Evolutionary conservation across 2,888 invertebrate species (phyloP).

Genomic region (Spatulosminthurus flaviceps): DNA sequence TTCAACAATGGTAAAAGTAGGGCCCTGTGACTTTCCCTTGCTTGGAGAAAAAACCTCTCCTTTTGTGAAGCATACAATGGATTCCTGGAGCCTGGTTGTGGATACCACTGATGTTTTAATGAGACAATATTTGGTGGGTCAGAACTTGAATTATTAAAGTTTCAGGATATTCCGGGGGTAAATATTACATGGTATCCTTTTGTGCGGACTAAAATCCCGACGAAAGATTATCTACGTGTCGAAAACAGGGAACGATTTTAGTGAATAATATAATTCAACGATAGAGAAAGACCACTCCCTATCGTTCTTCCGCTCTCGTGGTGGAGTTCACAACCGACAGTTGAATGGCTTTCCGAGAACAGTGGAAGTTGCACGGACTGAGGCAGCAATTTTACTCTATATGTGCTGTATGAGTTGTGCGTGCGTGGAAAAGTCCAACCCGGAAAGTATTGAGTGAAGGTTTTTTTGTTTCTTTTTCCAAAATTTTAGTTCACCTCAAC

Average conservation of each 20-base stretch:
- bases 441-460: neutral
- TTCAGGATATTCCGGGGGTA: neutral
- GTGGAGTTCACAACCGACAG: slow-evolving; percentile 30
- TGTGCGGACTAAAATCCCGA: slow-evolving; percentile 2
- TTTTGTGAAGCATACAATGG: neutral
- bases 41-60: neutral
- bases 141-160: no score
- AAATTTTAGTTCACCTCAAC: no score
- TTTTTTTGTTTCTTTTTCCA: no score
- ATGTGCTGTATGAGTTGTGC: neutral
- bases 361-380: slow-evolving; percentile 23
- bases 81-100: neutral
- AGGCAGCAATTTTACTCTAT: neutral
- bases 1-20: slow-evolving; percentile 2
- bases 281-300: slow-evolving; percentile 24
- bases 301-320: slow-evolving; percentile 30
- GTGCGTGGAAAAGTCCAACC: slow-evolving; percentile 22
- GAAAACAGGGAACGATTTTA: neutral
- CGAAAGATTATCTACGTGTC: neutral
- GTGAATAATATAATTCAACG: slow-evolving; percentile 4
- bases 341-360: slow-evolving; percentile 18
- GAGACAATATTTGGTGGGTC: neutral
- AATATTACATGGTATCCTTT: neutral
- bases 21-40: slow-evolving; percentile 7
- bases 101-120: neutral